These are phyloP conservation scores for Epinotia brunnichana DNA, from an alignment of 2,888 invertebrate species.

Conservation along the genomic window DNA sequence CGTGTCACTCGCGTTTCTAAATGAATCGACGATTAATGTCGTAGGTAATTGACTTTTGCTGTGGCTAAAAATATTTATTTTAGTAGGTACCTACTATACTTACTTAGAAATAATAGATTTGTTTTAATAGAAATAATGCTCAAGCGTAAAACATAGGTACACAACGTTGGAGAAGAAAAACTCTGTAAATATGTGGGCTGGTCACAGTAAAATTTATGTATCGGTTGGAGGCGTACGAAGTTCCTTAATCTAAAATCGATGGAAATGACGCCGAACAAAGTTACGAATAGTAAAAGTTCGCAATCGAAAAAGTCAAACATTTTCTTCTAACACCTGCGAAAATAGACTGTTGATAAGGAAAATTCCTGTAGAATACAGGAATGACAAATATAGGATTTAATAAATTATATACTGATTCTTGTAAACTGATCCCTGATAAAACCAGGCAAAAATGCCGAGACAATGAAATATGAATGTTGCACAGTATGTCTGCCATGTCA, in stretches of 20 bases:
- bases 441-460: too few species aligned
- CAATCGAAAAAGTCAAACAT: constrained; percentile 75
- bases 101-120: background rate
- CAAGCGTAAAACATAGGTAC: background rate
- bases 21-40: background rate
- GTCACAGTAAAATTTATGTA: constrained; percentile 39
- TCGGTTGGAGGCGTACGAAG: constrained; percentile 72
- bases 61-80: too few species aligned
- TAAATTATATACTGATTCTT: background rate
- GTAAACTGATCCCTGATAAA: too few species aligned
- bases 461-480: too few species aligned
- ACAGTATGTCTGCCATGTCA: too few species aligned
- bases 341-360: constrained; percentile 71
- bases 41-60: too few species aligned
- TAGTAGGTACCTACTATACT: background rate
- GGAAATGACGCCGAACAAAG: constrained; percentile 75
- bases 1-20: background rate
- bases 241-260: constrained; percentile 83
- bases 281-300: constrained; percentile 79
- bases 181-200: constrained; percentile 10
- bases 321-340: constrained; percentile 77
- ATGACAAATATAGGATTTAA: background rate
- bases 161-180: constrained; percentile 13
- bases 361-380: background rate
- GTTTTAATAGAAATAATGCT: background rate